Evolutionary conservation across 2,797 vertebrate species (phyloP).

Genomic region (Nannoperca australis): DNA sequence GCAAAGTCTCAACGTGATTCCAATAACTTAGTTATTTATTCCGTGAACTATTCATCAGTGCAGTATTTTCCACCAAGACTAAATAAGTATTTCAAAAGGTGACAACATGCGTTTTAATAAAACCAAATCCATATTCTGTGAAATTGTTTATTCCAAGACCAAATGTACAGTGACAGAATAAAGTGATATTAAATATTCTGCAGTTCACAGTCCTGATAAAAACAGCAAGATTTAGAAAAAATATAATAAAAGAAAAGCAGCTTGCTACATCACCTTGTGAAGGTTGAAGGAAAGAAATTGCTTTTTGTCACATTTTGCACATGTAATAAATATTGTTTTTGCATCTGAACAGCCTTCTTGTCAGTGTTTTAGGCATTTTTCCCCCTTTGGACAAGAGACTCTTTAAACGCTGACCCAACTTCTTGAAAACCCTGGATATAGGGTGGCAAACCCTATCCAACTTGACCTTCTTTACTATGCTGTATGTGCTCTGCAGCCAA

Average conservation of each 20-base stretch:
- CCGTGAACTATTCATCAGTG: not conserved
- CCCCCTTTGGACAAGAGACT: not conserved
- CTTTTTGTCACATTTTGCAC: not conserved
- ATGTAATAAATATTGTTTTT: not conserved
- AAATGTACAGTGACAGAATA: too few relatives aligned
- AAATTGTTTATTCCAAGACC: too few relatives aligned
- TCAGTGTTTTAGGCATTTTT: not conserved
- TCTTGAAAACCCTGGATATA: not conserved
- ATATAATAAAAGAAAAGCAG: too few relatives aligned
- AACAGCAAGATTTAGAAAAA: too few relatives aligned
- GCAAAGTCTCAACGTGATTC: too few relatives aligned
- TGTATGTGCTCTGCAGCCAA: not conserved
- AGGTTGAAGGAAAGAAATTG: too few relatives aligned
- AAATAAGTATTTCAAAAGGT: not conserved
- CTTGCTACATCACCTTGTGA: too few relatives aligned
- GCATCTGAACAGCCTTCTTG: not conserved
- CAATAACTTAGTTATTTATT: not conserved
- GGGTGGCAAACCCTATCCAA: not conserved
- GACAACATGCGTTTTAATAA: too few relatives aligned
- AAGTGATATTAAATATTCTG: too few relatives aligned
- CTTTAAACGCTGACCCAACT: not conserved
- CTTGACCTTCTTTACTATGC: not conserved
- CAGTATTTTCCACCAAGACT: not conserved
- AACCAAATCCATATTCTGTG: too few relatives aligned
- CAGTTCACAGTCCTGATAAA: not conserved